Percentiles rank a stretch among this genome's conserved stretches.
phyloP scores from a whole-genome alignment of 2,888 invertebrate species.

The Drosophila multiciliata region DNA sequence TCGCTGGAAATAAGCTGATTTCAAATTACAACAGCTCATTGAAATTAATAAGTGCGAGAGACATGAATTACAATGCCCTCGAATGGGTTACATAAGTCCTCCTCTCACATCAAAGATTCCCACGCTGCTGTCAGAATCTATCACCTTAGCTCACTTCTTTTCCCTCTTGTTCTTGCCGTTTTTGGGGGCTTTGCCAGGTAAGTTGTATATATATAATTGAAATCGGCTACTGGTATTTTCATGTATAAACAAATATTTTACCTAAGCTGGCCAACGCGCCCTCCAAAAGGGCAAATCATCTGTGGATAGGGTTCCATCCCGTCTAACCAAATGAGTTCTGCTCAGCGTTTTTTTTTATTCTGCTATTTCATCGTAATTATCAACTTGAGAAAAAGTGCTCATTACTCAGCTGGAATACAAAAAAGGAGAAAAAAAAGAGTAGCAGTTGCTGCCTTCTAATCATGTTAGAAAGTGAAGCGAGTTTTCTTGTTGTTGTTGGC shows the following conservation, averaged over 20 bases:
- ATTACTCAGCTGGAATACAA: constrained; percentile 46
- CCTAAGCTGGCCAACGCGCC: constrained; percentile 57
- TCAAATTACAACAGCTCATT: constrained; percentile 72
- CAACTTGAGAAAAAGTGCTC: constrained; percentile 73
- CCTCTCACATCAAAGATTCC: constrained; percentile 48
- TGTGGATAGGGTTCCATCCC: constrained; percentile 18
- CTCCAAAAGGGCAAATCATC: constrained; percentile 59
- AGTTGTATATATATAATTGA: constrained; percentile 58
- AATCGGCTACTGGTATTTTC: constrained; percentile 78
- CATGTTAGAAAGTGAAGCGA: constrained; percentile 72
- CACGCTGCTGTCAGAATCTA: constrained; percentile 70
- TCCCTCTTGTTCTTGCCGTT: neutral
- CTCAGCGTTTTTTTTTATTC: constrained; percentile 38
- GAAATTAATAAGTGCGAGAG: constrained; percentile 59
- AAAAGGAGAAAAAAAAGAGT: constrained; percentile 18
- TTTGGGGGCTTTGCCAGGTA: constrained; percentile 23
- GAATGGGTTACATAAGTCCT: constrained; percentile 61
- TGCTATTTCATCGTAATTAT: constrained; percentile 77
- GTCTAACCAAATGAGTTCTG: constrained; percentile 68
- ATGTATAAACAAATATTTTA: constrained; percentile 75
- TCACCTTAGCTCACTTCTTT: constrained; percentile 39
- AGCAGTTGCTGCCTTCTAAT: constrained; percentile 49
- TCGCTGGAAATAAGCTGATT: constrained; percentile 61
- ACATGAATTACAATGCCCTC: constrained; percentile 40
- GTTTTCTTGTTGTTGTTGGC: constrained; percentile 19